Conservation (phyloP, 2,113 vertebrate species). For the Egretta garzetta region DNA sequence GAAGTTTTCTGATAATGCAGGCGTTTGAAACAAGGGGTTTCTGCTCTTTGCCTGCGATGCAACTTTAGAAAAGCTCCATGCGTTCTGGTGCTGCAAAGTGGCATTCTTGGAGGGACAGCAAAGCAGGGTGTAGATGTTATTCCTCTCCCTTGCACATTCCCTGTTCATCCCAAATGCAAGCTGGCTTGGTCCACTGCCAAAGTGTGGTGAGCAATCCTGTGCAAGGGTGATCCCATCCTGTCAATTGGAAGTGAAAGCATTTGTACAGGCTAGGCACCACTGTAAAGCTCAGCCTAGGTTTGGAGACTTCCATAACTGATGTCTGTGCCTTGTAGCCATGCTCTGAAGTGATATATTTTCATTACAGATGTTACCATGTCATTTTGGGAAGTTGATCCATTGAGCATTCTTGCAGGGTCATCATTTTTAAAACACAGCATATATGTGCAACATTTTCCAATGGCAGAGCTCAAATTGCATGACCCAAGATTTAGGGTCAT, state of each 20-base stretch:
- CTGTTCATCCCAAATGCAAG: not conserved
- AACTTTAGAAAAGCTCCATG: not conserved
- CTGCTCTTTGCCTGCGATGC: not conserved
- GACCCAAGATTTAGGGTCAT: not conserved
- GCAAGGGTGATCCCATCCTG: not conserved
- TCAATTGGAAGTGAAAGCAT: not conserved
- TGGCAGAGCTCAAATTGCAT: not conserved
- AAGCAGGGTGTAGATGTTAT: not conserved
- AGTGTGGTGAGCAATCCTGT: not conserved
- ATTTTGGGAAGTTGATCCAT: not conserved
- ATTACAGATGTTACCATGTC: not conserved
- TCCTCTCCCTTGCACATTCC: not conserved
- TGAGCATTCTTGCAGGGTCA: not conserved
- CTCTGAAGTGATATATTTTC: not conserved
- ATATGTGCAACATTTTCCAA: not conserved
- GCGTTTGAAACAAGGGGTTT: not conserved
- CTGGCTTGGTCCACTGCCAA: not conserved
- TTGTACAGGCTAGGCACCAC: not conserved
- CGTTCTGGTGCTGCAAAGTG: not conserved
- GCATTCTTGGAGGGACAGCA: not conserved
- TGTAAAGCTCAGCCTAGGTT: not conserved
- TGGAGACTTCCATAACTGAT: not conserved
- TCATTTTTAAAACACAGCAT: not conserved
- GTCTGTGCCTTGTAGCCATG: not conserved
- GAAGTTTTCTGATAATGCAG: not conserved